A percentile compares a stretch with the other conserved stretches of the same genome.
Evolutionary conservation across 1,140 invertebrate genomes (phyloP).

Genomic region (Drosophila malerkotliana): DNA sequence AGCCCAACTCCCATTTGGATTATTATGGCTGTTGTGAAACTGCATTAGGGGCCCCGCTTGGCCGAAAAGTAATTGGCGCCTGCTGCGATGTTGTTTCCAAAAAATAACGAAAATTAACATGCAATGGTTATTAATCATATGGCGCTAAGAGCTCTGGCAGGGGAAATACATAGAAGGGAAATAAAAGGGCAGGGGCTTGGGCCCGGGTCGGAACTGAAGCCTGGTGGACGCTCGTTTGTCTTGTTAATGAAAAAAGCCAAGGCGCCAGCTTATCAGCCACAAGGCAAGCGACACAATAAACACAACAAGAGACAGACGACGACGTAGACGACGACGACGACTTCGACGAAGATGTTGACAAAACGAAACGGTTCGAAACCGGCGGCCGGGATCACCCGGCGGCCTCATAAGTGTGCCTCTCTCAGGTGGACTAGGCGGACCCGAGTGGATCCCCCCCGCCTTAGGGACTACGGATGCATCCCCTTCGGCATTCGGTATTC

Average conservation of each 20-base stretch:
- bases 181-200: conserved; percentile 28
- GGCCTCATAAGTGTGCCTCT: conserved; percentile 67
- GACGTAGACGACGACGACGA: conserved; percentile 33
- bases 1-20: conserved; percentile 8
- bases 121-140: conserved; percentile 79
- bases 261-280: conserved; percentile 82
- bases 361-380: conserved; percentile 57
- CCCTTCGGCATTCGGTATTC: conserved; percentile 11
- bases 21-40: conserved; percentile 36
- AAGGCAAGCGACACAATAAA: conserved; percentile 72
- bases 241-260: conserved; percentile 83
- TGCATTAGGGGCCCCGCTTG: conserved; percentile 29
- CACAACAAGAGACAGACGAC: conserved; percentile 39
- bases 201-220: conserved; percentile 23
- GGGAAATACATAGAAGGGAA: conserved; percentile 7
- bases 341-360: conserved; percentile 68
- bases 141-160: conserved; percentile 39
- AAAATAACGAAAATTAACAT: conserved; percentile 66
- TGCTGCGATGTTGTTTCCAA: conserved; percentile 55
- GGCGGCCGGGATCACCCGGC: conserved; percentile 29
- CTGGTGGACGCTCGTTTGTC: conserved; percentile 67
- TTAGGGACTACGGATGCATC: not conserved
- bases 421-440: conserved; percentile 37
- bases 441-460: not conserved
- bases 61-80: conserved; percentile 68